These are phyloP conservation scores for Balaenoptera acutorostrata DNA, from an alignment of 2,113 vertebrate genomes.

Conservation along the genomic window DNA sequence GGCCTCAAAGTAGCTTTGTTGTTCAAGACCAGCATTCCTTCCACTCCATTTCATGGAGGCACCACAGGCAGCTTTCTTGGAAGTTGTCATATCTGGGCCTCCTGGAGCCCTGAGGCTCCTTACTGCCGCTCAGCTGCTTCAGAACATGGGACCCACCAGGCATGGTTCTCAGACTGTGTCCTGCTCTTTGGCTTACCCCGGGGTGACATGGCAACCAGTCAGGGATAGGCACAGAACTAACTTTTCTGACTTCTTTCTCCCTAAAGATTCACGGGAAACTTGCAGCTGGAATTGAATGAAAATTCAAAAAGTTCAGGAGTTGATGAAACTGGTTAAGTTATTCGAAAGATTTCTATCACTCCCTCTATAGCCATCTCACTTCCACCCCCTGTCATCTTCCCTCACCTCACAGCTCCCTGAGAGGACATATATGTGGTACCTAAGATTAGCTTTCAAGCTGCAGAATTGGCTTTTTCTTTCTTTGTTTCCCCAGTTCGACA, in stretches of 20 bases:
- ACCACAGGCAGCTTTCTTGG: not conserved
- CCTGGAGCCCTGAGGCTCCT: not conserved
- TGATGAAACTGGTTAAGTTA: not conserved
- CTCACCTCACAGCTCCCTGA: not conserved
- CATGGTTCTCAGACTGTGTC: not conserved
- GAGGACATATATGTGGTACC: not conserved
- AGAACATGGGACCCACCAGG: not conserved
- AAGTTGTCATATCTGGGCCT: not conserved
- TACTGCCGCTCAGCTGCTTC: not conserved
- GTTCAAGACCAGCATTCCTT: not conserved
- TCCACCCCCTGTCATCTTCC: not conserved
- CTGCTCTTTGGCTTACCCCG: not conserved
- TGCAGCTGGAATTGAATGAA: not conserved
- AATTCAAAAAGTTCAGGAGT: not conserved
- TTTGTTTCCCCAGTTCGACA: not conserved
- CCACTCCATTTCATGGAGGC: not conserved
- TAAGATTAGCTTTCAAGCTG: not conserved
- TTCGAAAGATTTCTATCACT: not conserved
- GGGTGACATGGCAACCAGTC: not conserved
- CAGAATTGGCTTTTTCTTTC: not conserved
- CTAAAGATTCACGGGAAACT: not conserved
- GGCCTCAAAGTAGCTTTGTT: not conserved
- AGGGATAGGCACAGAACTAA: not conserved
- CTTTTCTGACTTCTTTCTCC: not conserved
- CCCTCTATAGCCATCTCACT: not conserved